These are phyloP conservation scores for Lindbergichthys nudifrons DNA, from an alignment of 2,797 vertebrate genomes.

Conservation along the genomic window DNA sequence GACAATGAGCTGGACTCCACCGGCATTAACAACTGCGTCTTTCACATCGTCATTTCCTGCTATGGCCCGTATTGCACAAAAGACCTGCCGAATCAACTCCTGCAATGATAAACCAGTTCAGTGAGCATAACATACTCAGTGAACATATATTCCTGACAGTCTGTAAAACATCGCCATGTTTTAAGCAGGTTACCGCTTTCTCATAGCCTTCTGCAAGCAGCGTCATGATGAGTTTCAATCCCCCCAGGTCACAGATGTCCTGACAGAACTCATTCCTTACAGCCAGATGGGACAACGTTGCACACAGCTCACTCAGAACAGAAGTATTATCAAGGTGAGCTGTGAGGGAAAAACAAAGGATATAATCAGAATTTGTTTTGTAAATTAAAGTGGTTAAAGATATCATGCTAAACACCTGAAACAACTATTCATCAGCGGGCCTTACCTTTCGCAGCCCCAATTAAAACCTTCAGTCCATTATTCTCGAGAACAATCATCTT, in stretches of 20 bases:
- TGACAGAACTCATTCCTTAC: constrained; percentile 98
- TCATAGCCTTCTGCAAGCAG: constrained; percentile 90
- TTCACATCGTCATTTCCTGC: constrained; percentile 97
- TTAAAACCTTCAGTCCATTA: constrained; percentile 89
- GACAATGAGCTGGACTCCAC: constrained; percentile 90
- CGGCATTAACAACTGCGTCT: constrained; percentile 88
- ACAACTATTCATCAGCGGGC: neutral
- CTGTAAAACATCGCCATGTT: neutral
- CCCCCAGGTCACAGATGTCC: constrained; percentile 94
- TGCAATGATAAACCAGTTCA: constrained; percentile 54
- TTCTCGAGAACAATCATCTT: constrained; percentile 94
- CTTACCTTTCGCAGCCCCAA: constrained; percentile 92
- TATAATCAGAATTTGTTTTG: neutral
- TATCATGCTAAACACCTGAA: neutral
- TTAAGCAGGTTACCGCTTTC: constrained; percentile 82
- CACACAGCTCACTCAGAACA: constrained; percentile 92
- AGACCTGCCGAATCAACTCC: constrained; percentile 93
- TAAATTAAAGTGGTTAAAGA: neutral
- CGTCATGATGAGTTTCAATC: constrained; percentile 89
- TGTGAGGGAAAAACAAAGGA: constrained; percentile 55
- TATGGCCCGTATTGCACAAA: constrained; percentile 89
- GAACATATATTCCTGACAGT: neutral
- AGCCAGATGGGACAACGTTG: constrained; percentile 90
- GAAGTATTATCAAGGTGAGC: constrained; percentile 84
- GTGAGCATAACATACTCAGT: neutral